Percentiles rank a stretch among this genome's conserved stretches.
Conservation (phyloP, 2,888 invertebrate species). For the Lordiphosa andalusiaca region DNA sequence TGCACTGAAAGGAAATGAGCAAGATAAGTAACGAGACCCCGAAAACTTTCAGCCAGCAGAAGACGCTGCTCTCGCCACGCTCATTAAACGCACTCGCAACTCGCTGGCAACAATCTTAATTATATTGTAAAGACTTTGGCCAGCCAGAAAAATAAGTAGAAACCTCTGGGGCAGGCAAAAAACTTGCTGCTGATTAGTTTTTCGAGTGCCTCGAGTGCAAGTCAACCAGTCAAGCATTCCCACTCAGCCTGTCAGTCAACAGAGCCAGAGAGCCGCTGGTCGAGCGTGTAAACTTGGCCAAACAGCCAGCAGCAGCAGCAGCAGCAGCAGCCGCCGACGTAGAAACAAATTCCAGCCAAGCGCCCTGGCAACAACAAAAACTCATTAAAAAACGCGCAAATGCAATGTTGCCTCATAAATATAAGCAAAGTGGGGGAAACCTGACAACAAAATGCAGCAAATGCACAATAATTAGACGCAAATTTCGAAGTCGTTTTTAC, state of each 20-base stretch:
- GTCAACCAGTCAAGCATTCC: constrained; percentile 47
- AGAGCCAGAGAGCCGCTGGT: constrained; percentile 35
- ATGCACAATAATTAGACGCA: constrained; percentile 64
- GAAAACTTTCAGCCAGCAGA: constrained; percentile 30
- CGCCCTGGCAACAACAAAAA: constrained; percentile 41
- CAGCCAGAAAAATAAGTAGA: constrained; percentile 21
- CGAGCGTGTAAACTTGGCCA: constrained; percentile 52
- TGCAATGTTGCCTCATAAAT: constrained; percentile 57
- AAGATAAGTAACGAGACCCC: constrained; percentile 65
- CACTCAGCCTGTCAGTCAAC: constrained; percentile 33
- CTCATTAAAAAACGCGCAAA: constrained; percentile 65
- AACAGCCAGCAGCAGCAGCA: constrained; percentile 36
- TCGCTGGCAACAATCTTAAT: constrained; percentile 68
- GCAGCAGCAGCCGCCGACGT: constrained; percentile 30
- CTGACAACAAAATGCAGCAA: constrained; percentile 34
- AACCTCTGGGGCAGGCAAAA: constrained; percentile 25
- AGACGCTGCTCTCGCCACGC: constrained; percentile 34
- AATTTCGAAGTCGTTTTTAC: constrained; percentile 48
- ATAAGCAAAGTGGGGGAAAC: constrained; percentile 15
- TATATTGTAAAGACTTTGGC: constrained; percentile 57
- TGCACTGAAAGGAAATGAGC: constrained; percentile 72
- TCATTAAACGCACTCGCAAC: constrained; percentile 67
- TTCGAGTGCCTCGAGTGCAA: constrained; percentile 65
- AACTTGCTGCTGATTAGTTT: constrained; percentile 69
- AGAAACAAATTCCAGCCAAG: constrained; percentile 11